phyloP scores from a whole-genome alignment of 37 sponge, comb jelly and placozoan species.

The Oopsacas minuta region DNA sequence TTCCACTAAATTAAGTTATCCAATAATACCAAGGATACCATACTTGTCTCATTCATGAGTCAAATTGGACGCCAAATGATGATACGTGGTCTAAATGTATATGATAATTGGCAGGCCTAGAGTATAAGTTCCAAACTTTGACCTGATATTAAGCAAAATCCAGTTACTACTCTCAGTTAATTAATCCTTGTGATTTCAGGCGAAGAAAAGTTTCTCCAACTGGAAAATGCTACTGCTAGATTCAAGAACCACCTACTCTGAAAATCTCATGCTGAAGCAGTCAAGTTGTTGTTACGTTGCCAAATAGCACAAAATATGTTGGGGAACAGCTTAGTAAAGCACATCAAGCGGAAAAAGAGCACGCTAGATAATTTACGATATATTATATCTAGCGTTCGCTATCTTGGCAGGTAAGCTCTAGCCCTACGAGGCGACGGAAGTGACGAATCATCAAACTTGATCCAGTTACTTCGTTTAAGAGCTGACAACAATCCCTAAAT shows the following conservation, averaged over 20 bases:
- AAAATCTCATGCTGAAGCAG: slow-evolving; percentile 42
- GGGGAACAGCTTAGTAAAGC: slow-evolving; percentile 42
- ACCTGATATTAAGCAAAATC: too few relatives aligned
- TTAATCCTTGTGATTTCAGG: not conserved
- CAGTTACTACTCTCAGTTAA: not conserved
- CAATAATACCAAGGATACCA: not conserved
- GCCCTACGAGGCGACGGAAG: slow-evolving; percentile 38
- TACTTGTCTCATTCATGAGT: not conserved
- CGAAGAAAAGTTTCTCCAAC: slow-evolving; percentile 27
- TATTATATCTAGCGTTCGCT: slow-evolving; percentile 46
- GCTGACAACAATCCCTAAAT: slow-evolving; percentile 37
- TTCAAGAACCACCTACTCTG: slow-evolving; percentile 60
- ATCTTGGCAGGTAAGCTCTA: slow-evolving; percentile 48
- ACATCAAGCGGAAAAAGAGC: slow-evolving; percentile 40
- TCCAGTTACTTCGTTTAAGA: slow-evolving; percentile 38
- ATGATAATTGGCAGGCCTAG: too few relatives aligned
- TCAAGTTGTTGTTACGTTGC: slow-evolving; percentile 45
- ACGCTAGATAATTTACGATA: slow-evolving; percentile 48
- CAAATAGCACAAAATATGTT: slow-evolving; percentile 42
- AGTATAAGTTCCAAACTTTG: too few relatives aligned
- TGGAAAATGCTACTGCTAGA: slow-evolving; percentile 45
- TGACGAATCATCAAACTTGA: slow-evolving; percentile 45
- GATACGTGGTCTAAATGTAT: too few relatives aligned
- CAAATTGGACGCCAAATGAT: too few relatives aligned
- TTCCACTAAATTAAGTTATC: not conserved